Base-by-base conservation (phyloP, 1,140 invertebrate species). In the Rhopalosiphum maidis region DNA sequence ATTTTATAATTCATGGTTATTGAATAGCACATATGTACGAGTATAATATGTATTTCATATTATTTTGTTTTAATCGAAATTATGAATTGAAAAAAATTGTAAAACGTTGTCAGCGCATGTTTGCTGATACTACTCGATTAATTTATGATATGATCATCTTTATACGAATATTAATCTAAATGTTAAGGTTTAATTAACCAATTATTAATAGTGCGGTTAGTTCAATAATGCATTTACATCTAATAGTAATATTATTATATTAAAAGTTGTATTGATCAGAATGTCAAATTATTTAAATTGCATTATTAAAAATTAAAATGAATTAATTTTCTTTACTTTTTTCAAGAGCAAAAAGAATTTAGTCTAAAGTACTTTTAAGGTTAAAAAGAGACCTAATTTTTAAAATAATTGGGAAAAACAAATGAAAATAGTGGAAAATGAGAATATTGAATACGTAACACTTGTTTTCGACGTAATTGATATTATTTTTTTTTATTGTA, bases 1-100 rank as follows among this genome's bases (percentile, higher is more conserved):
- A 82, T 92, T 37, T 92, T 51, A 83, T 83, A 37, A 83, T 92
- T 83, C 46, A 51, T 51, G 30, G 21, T 77, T 35, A 35, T 77
- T 18, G 60, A 83, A 92, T 83, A n/a, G 68, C 9, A 18, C 3
- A 51, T 21, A 48, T 8, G 48, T 48, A 46, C 43, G 7, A 11
- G 30, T 18, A 11, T 30, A n/a, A 2, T 21, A 82, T 35, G 35
- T 82, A 18, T 51, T 92, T 83, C 43, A 37, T 48, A 37, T 92
- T 68, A 25, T n/a, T 91, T 48, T 82, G 0, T 60, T 43, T 60
- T 22, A 55, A 55, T 55, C 25, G 51, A 60, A 90, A 90, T 41
- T 9, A 30, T 90, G 60, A 43, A 90, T 60, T 9, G 9, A 25
- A 55, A 68, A 5, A 68, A 30, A 68, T 30, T 30, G 25, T 4